Percentiles rank a stretch among this genome's conserved stretches.
Conservation (phyloP, 2,888 invertebrate genomes). For the Caenorhabditis virilis region DNA sequence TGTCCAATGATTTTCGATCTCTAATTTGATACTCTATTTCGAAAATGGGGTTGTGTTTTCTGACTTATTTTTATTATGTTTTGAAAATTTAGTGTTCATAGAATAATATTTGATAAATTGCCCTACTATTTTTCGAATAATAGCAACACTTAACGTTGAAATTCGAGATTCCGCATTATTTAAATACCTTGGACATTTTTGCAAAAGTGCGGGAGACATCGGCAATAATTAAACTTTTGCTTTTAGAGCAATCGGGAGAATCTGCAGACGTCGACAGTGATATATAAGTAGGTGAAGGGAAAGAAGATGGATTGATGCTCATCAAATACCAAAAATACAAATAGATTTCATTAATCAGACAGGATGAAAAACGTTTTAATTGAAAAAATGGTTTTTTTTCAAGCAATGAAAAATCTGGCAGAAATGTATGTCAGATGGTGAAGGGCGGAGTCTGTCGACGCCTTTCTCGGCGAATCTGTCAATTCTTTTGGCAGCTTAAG, state of each 20-base stretch:
- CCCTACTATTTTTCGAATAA: no score
- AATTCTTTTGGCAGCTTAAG: no score
- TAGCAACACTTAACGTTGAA: no score
- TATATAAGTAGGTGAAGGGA: background rate
- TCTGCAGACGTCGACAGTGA: background rate
- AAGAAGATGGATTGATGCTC: slow-evolving; percentile 8
- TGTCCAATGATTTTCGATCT: no score
- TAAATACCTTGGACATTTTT: slow-evolving; percentile 31
- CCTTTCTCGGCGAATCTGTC: slow-evolving; percentile 36
- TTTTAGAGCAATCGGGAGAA: background rate
- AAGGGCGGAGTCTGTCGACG: slow-evolving; percentile 36
- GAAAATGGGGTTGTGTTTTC: background rate
- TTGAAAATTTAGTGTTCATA: no score
- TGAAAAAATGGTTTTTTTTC: no score
- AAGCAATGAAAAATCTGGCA: no score
- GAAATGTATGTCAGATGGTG: slow-evolving; percentile 31
- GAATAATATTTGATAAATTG: no score
- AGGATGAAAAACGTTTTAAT: no score
- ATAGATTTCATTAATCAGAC: background rate
- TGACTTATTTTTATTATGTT: background rate
- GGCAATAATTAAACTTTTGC: slow-evolving; percentile 26
- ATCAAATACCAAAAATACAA: slow-evolving; percentile 11
- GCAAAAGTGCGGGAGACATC: slow-evolving; percentile 39
- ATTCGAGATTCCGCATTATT: no score
- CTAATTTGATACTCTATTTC: background rate